These are phyloP conservation scores for Acronicta psi DNA, from an alignment of 2,888 invertebrate species.

Conservation along the genomic window DNA sequence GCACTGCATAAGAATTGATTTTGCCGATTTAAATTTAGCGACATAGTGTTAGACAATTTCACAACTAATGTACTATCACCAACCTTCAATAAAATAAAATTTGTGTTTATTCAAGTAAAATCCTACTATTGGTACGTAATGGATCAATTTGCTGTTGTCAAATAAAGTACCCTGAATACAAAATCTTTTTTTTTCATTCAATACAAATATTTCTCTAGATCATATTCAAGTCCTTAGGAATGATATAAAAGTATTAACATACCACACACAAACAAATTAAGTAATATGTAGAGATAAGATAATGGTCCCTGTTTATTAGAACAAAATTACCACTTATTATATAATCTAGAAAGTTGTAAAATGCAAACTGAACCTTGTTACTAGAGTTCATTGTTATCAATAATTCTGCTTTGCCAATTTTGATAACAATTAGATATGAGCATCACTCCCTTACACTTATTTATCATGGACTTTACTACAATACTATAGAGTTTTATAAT, in stretches of 20 bases:
- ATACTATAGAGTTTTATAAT: background rate
- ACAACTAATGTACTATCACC: slow-evolving; percentile 44
- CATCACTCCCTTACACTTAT: background rate
- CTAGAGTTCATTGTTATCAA: slow-evolving; percentile 5
- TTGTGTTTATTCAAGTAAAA: slow-evolving; percentile 33
- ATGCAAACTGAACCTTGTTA: slow-evolving; percentile 18
- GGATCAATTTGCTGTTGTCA: slow-evolving; percentile 69
- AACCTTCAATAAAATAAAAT: too few relatives aligned
- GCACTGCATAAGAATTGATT: slow-evolving; percentile 73
- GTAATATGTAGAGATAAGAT: slow-evolving; percentile 35
- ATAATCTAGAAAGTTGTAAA: slow-evolving; percentile 12
- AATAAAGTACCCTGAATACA: slow-evolving; percentile 68
- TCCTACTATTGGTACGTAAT: slow-evolving; percentile 52
- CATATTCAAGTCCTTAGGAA: slow-evolving; percentile 9
- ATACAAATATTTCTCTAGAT: slow-evolving; percentile 11
- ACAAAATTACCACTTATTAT: slow-evolving; percentile 11
- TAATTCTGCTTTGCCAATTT: background rate
- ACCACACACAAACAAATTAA: slow-evolving; percentile 10
- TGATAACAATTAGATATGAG: too few relatives aligned
- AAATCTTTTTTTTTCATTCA: slow-evolving; percentile 45
- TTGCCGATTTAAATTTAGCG: slow-evolving; percentile 56
- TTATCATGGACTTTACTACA: background rate
- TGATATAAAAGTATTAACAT: slow-evolving; percentile 12
- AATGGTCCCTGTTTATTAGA: slow-evolving; percentile 17
- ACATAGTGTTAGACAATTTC: slow-evolving; percentile 46